Conservation (phyloP, 1,140 invertebrate genomes). For the Acyrthosiphon pisum region DNA sequence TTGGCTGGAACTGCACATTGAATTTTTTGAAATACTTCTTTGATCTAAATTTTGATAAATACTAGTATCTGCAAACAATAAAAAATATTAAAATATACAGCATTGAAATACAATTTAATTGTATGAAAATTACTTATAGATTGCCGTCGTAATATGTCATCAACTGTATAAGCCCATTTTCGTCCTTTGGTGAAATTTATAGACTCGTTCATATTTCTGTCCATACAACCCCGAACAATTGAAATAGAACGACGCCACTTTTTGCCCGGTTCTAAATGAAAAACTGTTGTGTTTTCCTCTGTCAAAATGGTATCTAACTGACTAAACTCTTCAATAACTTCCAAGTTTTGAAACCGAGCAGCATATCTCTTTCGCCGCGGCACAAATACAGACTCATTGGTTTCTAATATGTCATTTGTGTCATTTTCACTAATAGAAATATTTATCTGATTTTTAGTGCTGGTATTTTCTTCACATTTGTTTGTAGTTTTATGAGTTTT, state of each 20-base stretch:
- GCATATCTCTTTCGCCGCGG: conserved; percentile 39
- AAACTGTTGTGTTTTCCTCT: background rate
- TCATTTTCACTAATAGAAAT: background rate
- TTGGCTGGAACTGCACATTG: background rate
- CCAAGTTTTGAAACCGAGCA: background rate
- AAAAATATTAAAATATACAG: background rate
- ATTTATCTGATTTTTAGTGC: background rate
- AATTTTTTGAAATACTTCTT: background rate
- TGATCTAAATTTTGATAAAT: conserved; percentile 9
- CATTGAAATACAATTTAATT: background rate
- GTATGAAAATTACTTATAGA: conserved; percentile 22
- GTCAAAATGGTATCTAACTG: background rate
- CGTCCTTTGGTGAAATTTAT: conserved; percentile 18
- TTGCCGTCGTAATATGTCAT: conserved; percentile 27
- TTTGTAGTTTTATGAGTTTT: background rate
- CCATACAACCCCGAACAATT: conserved; percentile 16
- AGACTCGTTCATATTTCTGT: conserved; percentile 2
- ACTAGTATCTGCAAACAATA: conserved; percentile 18
- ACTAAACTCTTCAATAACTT: background rate
- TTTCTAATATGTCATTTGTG: background rate
- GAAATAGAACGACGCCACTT: conserved; percentile 41
- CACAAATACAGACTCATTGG: background rate
- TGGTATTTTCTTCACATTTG: background rate
- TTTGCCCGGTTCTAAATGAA: conserved; percentile 47
- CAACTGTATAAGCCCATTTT: conserved; percentile 46